A percentile compares a stretch with the other conserved stretches of the same genome.
Conservation (phyloP, 2,888 invertebrate genomes). For the Malthinus flaveolus region DNA sequence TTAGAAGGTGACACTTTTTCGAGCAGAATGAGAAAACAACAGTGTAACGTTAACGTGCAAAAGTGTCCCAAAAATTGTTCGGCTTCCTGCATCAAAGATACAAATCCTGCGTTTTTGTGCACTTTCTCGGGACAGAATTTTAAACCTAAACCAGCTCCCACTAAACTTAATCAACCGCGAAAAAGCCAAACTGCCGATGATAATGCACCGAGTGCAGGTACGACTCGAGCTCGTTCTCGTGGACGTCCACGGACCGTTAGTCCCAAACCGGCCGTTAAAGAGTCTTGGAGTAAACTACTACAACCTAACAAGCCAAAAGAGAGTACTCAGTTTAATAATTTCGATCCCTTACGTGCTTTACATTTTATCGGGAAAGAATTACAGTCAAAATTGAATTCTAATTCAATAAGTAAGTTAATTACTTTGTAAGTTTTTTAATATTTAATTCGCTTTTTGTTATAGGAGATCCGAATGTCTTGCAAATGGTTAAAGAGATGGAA, state of each 20-base stretch:
- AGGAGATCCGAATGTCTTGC: slow-evolving; percentile 47
- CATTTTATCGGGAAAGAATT: slow-evolving; percentile 53
- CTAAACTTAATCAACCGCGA: slow-evolving; percentile 29
- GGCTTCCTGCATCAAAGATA: slow-evolving; percentile 18
- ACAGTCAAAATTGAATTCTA: slow-evolving; percentile 43
- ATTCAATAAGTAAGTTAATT: slow-evolving; percentile 41
- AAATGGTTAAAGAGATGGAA: slow-evolving; percentile 51
- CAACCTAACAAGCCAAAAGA: slow-evolving; percentile 37
- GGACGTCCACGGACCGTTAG: slow-evolving; percentile 37
- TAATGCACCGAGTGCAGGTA: too few relatives aligned
- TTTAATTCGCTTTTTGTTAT: neutral
- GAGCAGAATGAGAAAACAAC: slow-evolving; percentile 15
- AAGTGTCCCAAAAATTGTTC: slow-evolving; percentile 4
- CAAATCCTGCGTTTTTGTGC: slow-evolving; percentile 6
- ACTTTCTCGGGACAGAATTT: too few relatives aligned
- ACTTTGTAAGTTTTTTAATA: too few relatives aligned
- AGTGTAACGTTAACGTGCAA: neutral
- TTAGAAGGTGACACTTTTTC: slow-evolving; percentile 31
- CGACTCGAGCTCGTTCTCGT: slow-evolving; percentile 32
- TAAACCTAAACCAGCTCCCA: too few relatives aligned
- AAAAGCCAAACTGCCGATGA: slow-evolving; percentile 39
- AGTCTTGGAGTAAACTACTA: slow-evolving; percentile 45
- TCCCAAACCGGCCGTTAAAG: slow-evolving; percentile 22
- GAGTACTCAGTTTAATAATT: slow-evolving; percentile 46
- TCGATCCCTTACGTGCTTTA: slow-evolving; percentile 51